phyloP scores from a whole-genome alignment of 2,797 vertebrate genomes.

The Diglossa cyanea region DNA sequence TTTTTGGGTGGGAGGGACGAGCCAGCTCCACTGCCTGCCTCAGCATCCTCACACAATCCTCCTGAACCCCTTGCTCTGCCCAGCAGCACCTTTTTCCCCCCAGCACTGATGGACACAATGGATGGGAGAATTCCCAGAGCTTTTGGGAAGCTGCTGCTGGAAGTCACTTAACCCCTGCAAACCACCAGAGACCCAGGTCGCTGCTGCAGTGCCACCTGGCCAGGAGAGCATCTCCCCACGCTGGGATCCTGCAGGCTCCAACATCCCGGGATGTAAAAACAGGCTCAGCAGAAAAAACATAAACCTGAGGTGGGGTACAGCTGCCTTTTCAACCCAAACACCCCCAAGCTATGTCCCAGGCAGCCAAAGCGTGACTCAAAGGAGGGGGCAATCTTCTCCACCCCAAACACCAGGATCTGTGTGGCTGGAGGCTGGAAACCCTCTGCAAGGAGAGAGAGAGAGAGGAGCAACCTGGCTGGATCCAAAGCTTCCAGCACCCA shows the following conservation, averaged over 20 bases:
- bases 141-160: not conserved
- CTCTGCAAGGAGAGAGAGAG: too few species aligned
- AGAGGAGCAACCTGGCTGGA: too few species aligned
- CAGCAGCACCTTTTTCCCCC: not conserved
- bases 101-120: accelerated
- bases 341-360: accelerated
- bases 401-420: too few species aligned
- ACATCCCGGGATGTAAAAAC: not conserved
- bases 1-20: accelerated
- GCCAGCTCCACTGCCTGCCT: accelerated
- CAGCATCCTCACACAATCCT: accelerated
- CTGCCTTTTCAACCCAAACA: not conserved
- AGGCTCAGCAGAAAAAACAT: not conserved
- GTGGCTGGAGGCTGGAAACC: too few species aligned
- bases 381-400: too few species aligned
- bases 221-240: not conserved
- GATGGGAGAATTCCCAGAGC: not conserved
- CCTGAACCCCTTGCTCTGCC: accelerated
- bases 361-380: not conserved
- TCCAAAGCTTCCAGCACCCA: too few species aligned
- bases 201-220: not conserved
- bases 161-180: not conserved
- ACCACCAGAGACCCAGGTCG: accelerated
- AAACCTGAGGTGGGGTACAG: accelerated
- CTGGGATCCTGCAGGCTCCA: not conserved